phyloP scores from a whole-genome alignment of 2,113 vertebrate species.

The zebrafish (Danio rerio) region GRCz12tu NC_133194.1:2797001-2797500 shows the following conservation, averaged over 20 bases:
- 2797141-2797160: too few relatives aligned
- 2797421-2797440: constrained; percentile 9
- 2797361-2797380: background rate
- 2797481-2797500: background rate
- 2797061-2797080: too few relatives aligned
- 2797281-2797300: background rate
- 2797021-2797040: too few relatives aligned
- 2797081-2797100: too few relatives aligned
- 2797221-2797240: too few relatives aligned
- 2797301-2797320: background rate
- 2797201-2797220: too few relatives aligned
- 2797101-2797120: too few relatives aligned
- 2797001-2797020: too few relatives aligned
- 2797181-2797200: too few relatives aligned
- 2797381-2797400: constrained; percentile 68
- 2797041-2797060: too few relatives aligned
- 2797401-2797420: constrained; percentile 45
- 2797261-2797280: background rate
- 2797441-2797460: constrained; percentile 43
- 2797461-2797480: background rate
- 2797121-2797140: too few relatives aligned
- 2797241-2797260: background rate
- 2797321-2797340: background rate
- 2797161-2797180: too few relatives aligned
- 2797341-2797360: constrained; percentile 13